These are phyloP conservation scores for Ploceus nigricollis DNA, from an alignment of 2,113 vertebrate species.

Conservation along the genomic window DNA sequence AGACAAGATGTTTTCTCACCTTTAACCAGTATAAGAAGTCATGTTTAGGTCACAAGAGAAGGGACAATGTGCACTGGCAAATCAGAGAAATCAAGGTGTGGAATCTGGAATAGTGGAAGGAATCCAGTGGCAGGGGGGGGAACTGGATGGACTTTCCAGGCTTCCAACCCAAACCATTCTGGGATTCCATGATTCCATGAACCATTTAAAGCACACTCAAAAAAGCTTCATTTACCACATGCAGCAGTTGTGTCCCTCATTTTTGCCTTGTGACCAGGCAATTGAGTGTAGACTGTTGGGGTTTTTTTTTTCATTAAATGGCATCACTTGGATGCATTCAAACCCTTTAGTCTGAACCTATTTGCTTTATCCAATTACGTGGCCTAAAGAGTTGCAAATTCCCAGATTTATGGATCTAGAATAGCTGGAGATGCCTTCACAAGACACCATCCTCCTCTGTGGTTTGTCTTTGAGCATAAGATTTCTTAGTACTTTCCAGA, in stretches of 20 bases:
- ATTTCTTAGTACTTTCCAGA: not conserved
- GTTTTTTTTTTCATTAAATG: not conserved
- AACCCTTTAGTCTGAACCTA: not conserved
- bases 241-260: not conserved
- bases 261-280: not conserved
- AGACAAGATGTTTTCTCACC: not conserved
- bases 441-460: not conserved
- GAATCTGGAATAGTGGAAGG: not conserved
- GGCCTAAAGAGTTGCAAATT: not conserved
- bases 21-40: not conserved
- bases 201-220: not conserved
- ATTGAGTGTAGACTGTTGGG: not conserved
- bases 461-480: not conserved
- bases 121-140: not conserved
- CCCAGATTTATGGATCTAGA: not conserved
- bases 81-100: not conserved
- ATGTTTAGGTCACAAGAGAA: not conserved
- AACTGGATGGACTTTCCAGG: not conserved
- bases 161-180: not conserved
- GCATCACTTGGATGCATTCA: not conserved
- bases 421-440: not conserved
- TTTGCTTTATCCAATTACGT: not conserved
- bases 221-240: not conserved
- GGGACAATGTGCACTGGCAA: not conserved
- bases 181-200: not conserved